These are phyloP conservation scores for Crotalus horridus DNA, from an alignment of 2,113 vertebrate genomes.

Conservation along the genomic window DNA sequence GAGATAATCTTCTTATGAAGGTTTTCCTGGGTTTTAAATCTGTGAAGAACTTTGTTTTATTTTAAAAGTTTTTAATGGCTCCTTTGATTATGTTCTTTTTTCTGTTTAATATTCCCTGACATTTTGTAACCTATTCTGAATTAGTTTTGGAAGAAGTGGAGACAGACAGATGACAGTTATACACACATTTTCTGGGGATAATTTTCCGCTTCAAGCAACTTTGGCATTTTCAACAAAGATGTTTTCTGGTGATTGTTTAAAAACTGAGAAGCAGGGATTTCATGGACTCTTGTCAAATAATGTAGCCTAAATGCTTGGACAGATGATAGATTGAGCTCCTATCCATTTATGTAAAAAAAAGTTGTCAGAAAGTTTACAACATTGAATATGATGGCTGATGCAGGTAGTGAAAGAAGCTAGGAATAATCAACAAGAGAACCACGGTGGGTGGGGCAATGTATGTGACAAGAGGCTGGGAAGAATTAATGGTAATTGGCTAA, in stretches of 20 bases:
- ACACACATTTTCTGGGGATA: neutral
- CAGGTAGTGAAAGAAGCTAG: neutral
- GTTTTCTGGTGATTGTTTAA: neutral
- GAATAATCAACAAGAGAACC: neutral
- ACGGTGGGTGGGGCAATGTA: rapidly evolving
- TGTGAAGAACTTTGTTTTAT: neutral
- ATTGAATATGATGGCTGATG: neutral
- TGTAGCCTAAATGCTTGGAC: neutral
- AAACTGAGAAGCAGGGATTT: neutral
- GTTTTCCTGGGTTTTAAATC: neutral
- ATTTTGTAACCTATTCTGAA: neutral
- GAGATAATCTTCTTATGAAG: neutral
- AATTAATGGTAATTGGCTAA: neutral
- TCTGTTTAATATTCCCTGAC: neutral
- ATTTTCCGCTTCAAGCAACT: neutral
- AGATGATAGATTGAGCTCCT: neutral
- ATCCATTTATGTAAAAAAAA: neutral
- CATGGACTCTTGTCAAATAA: neutral
- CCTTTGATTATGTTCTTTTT: neutral
- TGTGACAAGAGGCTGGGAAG: neutral
- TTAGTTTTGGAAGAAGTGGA: neutral
- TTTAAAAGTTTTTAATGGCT: neutral
- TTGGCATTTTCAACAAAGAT: neutral
- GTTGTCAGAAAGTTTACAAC: neutral
- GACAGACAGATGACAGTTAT: neutral